Evolutionary conservation across 2,888 invertebrate genomes (phyloP).

Genomic region (Pocota personata): DNA sequence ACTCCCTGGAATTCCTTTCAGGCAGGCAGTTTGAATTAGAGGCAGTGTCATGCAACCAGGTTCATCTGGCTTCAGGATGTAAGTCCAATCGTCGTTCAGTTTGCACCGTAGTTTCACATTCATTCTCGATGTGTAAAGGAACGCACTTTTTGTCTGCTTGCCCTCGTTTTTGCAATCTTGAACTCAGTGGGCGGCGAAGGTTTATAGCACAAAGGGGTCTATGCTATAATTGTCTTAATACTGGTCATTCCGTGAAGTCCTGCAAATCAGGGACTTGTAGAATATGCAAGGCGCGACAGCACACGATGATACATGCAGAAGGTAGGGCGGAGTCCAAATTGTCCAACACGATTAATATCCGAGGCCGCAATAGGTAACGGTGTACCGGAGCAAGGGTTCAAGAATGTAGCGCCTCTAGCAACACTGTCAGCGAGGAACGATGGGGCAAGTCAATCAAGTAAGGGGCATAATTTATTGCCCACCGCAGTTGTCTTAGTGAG

Average conservation of each 20-base stretch:
- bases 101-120: neutral
- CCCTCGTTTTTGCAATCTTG: neutral
- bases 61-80: neutral
- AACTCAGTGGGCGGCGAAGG: neutral
- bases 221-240: conserved; percentile 23
- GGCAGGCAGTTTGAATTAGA: conserved; percentile 11
- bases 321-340: neutral
- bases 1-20: neutral
- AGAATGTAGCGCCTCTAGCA: neutral
- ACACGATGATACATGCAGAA: neutral
- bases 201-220: conserved; percentile 1
- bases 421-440: neutral
- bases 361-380: no score
- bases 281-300: conserved; percentile 1
- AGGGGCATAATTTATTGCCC: neutral
- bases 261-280: conserved; percentile 14
- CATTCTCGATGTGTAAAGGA: conserved; percentile 13
- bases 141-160: neutral
- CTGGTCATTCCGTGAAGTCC: neutral
- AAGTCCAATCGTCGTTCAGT: neutral
- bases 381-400: no score
- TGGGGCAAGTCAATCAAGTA: neutral
- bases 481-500: conserved; percentile 6
- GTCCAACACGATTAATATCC: no score
- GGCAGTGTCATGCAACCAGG: neutral